Conservation (phyloP, 2,797 vertebrate genomes). For the Pyrocephalus nanus region DNA sequence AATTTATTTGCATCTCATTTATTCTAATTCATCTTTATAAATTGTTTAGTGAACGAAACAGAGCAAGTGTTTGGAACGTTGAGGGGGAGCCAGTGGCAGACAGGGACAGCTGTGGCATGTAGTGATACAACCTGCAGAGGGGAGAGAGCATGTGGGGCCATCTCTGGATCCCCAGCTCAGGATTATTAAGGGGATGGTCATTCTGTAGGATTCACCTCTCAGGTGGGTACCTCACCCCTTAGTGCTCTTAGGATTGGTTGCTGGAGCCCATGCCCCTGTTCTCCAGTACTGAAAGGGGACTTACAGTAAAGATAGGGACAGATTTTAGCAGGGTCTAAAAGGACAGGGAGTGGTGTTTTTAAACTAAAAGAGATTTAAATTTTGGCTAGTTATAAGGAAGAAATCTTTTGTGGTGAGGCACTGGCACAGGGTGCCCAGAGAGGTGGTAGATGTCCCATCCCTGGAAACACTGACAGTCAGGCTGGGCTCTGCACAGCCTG, state of each 20-base stretch:
- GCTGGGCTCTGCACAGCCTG: background rate
- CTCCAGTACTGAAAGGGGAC: background rate
- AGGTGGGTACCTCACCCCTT: background rate
- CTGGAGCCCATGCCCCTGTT: background rate
- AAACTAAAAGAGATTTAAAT: background rate
- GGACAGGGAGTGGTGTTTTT: background rate
- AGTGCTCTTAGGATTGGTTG: background rate
- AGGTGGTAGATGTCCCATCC: background rate
- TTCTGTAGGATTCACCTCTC: background rate
- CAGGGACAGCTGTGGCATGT: background rate
- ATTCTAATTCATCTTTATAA: constrained; percentile 74
- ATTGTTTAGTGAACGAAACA: constrained; percentile 65
- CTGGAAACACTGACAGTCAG: background rate
- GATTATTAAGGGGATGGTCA: background rate
- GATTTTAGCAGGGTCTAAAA: background rate
- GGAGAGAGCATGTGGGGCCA: background rate
- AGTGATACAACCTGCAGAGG: background rate
- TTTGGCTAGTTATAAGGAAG: background rate
- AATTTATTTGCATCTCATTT: constrained; percentile 84
- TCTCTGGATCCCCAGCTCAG: background rate
- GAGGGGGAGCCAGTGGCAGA: background rate
- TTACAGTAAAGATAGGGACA: background rate
- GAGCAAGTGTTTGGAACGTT: constrained; percentile 2
- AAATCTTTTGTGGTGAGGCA: background rate
- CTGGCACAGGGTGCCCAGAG: background rate